These are phyloP conservation scores for Athene cunicularia DNA, from an alignment of 2,113 vertebrate genomes.

Conservation along the genomic window DNA sequence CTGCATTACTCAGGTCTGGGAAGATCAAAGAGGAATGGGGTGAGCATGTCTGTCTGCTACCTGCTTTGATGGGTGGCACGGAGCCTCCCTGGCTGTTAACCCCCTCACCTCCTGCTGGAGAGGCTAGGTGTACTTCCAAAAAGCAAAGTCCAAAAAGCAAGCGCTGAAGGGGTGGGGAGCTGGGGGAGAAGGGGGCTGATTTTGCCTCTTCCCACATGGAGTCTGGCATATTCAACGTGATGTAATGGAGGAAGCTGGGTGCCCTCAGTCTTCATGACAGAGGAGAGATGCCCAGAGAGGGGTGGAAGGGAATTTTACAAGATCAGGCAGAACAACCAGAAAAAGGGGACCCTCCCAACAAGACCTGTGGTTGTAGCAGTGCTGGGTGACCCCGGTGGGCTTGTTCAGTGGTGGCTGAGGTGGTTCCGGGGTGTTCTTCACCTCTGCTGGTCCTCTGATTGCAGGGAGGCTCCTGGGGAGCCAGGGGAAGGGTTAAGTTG, in stretches of 20 bases:
- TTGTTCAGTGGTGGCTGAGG: neutral
- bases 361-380: neutral
- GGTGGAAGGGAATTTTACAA: neutral
- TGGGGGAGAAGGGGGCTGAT: neutral
- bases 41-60: conserved; percentile 39
- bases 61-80: conserved; percentile 36
- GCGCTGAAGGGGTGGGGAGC: neutral
- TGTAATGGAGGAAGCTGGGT: neutral
- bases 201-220: neutral
- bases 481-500: conserved; percentile 77
- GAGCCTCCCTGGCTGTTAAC: conserved; percentile 60
- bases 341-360: neutral
- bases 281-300: neutral
- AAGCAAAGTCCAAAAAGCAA: neutral
- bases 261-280: neutral
- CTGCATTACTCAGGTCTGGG: neutral
- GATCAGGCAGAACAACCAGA: neutral
- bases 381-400: neutral
- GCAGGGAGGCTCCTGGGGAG: conserved; percentile 10
- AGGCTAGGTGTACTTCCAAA: neutral
- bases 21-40: conserved; percentile 45
- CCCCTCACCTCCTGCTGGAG: neutral
- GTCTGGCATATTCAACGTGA: neutral
- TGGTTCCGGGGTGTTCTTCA: neutral
- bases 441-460: neutral